These are phyloP conservation scores for Oligia latruncula DNA, from an alignment of 2,888 invertebrate genomes.

Conservation along the genomic window DNA sequence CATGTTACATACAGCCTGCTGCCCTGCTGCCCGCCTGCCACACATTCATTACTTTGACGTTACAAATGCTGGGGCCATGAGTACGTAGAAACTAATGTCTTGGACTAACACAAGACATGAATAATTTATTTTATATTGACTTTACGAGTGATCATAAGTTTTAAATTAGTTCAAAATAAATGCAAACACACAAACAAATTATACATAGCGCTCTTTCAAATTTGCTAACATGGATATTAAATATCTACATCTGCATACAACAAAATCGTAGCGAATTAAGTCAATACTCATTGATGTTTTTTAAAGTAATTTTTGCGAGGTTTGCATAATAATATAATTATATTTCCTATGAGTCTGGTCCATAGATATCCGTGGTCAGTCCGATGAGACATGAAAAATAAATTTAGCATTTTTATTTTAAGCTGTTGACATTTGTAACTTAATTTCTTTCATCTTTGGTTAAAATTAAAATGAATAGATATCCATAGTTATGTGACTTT, in stretches of 20 bases:
- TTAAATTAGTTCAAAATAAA: neutral
- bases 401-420: too few relatives aligned
- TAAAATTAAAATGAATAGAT: too few relatives aligned
- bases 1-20: neutral
- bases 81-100: neutral
- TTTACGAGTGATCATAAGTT: neutral
- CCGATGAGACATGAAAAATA: too few relatives aligned
- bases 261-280: neutral
- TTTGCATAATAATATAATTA: too few relatives aligned
- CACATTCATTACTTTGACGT: conserved; percentile 1
- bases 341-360: too few relatives aligned
- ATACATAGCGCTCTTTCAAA: neutral
- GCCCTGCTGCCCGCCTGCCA: neutral
- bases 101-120: neutral
- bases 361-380: too few relatives aligned
- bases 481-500: too few relatives aligned
- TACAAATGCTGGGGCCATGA: neutral
- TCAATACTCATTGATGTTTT: neutral
- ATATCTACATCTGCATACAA: neutral
- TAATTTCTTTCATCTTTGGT: too few relatives aligned
- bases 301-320: neutral
- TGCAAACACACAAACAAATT: neutral
- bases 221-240: neutral
- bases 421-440: too few relatives aligned
- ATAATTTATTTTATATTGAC: neutral